Evolutionary conservation across 2,888 invertebrate genomes (phyloP).

Genomic region (Cephus pygmeus): DNA sequence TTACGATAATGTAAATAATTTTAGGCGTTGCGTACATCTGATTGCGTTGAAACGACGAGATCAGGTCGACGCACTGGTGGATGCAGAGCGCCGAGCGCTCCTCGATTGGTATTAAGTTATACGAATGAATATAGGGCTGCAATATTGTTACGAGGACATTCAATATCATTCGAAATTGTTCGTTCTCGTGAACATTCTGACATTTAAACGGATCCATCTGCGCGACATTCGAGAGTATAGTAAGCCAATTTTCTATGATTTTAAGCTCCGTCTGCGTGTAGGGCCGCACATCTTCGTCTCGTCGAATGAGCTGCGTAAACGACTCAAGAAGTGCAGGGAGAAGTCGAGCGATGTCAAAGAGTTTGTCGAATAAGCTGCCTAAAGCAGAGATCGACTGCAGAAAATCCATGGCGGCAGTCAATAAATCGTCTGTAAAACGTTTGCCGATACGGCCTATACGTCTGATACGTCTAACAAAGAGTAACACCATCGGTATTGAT

Average conservation of each 20-base stretch:
- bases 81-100: conserved; percentile 45
- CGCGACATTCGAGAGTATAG: conserved; percentile 38
- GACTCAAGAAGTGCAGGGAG: conserved; percentile 44
- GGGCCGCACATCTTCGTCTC: conserved; percentile 19
- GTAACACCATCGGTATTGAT: neutral
- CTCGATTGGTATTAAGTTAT: conserved; percentile 44
- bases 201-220: conserved; percentile 31
- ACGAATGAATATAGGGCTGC: conserved; percentile 37
- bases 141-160: conserved; percentile 42
- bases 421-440: conserved; percentile 43
- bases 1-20: conserved; percentile 34
- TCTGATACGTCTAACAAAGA: no score
- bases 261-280: conserved; percentile 33
- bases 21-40: conserved; percentile 28
- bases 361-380: conserved; percentile 33
- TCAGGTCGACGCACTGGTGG: conserved; percentile 47
- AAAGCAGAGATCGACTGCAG: conserved; percentile 42
- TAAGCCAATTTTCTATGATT: conserved; percentile 48
- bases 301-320: conserved; percentile 42
- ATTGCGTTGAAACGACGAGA: conserved; percentile 44
- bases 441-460: no score
- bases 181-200: conserved; percentile 20
- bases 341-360: conserved; percentile 41
- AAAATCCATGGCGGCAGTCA: conserved; percentile 47
- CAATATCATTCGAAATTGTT: conserved; percentile 35